These are phyloP conservation scores for Anagrus nilaparvatae DNA, from an alignment of 1,140 invertebrate species.

Conservation along the genomic window DNA sequence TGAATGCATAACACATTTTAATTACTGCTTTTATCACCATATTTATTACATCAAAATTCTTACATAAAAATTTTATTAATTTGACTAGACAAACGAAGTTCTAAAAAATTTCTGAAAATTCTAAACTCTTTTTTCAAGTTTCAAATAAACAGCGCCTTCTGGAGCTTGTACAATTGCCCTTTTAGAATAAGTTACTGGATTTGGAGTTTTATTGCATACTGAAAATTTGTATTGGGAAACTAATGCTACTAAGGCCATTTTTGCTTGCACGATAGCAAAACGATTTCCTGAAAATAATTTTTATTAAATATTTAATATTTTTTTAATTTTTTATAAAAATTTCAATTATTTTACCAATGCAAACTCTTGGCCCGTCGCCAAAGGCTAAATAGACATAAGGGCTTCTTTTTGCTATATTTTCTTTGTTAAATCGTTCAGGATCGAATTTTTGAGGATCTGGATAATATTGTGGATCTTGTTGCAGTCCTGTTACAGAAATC, in stretches of 20 bases:
- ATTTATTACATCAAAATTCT: too few species aligned
- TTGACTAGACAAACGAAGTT: too few species aligned
- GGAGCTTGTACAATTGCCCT: not conserved
- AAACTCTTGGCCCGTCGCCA: constrained; percentile 48
- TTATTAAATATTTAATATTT: too few species aligned
- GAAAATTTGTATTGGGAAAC: constrained; percentile 18
- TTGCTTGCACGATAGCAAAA: constrained; percentile 40
- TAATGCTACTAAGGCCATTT: constrained; percentile 34
- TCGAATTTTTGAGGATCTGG: constrained; percentile 51
- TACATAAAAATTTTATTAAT: too few species aligned
- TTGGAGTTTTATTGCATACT: constrained; percentile 6
- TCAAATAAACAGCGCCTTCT: not conserved
- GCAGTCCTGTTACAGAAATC: constrained; percentile 24
- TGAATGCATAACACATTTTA: too few species aligned
- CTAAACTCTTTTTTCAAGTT: not conserved
- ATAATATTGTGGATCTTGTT: constrained; percentile 39
- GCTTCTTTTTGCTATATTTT: constrained; percentile 31
- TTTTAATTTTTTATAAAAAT: not conserved
- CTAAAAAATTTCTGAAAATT: too few species aligned
- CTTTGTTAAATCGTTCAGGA: constrained; percentile 46
- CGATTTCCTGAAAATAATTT: constrained; percentile 23
- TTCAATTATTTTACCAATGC: constrained; percentile 35
- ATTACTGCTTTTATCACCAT: too few species aligned
- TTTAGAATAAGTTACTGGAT: constrained; percentile 3
- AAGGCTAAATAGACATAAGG: constrained; percentile 44